phyloP scores from a whole-genome alignment of 2,888 invertebrate species.

The Baronia brevicornis region DNA sequence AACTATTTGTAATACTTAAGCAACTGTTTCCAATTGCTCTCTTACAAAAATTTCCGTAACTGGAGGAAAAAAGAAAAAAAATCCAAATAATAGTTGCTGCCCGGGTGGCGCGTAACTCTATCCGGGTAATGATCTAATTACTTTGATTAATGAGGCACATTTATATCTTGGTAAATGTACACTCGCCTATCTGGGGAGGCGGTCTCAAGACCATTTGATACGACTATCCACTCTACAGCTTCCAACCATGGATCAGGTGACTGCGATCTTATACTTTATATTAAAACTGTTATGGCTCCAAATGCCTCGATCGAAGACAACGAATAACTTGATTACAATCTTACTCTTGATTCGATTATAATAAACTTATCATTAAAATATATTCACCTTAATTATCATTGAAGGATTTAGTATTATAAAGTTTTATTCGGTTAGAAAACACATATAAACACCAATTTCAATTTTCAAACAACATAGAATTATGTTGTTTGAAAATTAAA shows the following conservation, averaged over 20 bases:
- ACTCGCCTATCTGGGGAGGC: constrained; percentile 34
- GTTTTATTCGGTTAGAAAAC: too few relatives aligned
- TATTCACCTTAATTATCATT: too few relatives aligned
- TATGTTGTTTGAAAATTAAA: too few relatives aligned
- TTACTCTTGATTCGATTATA: too few relatives aligned
- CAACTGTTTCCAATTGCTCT: constrained; percentile 13
- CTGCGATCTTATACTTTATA: constrained; percentile 21
- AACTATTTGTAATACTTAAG: too few relatives aligned
- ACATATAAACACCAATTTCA: too few relatives aligned
- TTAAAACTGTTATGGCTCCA: constrained; percentile 1
- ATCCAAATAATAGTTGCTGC: constrained; percentile 33
- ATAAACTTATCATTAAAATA: too few relatives aligned
- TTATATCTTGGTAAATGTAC: constrained; percentile 61
- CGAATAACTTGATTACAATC: not conserved
- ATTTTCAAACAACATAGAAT: too few relatives aligned
- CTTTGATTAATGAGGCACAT: constrained; percentile 67
- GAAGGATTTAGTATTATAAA: too few relatives aligned
- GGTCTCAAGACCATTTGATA: constrained; percentile 32
- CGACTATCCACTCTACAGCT: constrained; percentile 17
- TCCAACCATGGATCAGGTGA: constrained; percentile 15
- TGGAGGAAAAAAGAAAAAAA: constrained; percentile 8
- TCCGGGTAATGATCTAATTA: constrained; percentile 71
- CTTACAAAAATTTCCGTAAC: constrained; percentile 9
- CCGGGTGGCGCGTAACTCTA: constrained; percentile 46
- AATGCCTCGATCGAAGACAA: not conserved